Conservation (phyloP, 2,113 vertebrate species). For the Vidua macroura region DNA sequence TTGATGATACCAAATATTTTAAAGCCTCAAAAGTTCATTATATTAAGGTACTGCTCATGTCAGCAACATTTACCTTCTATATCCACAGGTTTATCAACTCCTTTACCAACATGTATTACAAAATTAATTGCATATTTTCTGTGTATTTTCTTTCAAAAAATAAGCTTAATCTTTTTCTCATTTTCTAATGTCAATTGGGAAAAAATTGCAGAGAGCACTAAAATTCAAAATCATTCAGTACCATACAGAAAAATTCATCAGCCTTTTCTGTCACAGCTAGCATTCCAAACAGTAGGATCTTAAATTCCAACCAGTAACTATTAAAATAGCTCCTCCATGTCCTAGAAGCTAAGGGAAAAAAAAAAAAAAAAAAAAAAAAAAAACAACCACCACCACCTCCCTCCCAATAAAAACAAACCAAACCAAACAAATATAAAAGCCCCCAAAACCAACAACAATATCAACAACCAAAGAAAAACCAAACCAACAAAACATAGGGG, state of each 20-base stretch:
- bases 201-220: neutral
- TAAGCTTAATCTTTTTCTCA: neutral
- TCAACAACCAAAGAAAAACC: neutral
- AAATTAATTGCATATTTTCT: neutral
- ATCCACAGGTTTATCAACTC: neutral
- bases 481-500: fast-evolving
- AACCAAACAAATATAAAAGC: neutral
- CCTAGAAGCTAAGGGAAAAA: neutral
- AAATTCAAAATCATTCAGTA: neutral
- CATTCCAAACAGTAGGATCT: neutral
- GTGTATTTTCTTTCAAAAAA: neutral
- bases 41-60: neutral
- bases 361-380: too few species aligned
- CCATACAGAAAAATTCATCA: neutral
- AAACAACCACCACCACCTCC: too few species aligned
- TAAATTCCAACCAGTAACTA: neutral
- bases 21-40: neutral
- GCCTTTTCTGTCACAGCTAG: neutral
- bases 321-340: neutral
- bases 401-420: neutral
- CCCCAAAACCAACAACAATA: neutral
- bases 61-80: neutral
- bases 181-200: neutral
- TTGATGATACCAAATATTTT: neutral
- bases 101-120: neutral